Conservation (phyloP, 2,113 vertebrate genomes). For the Strigops habroptila region DNA sequence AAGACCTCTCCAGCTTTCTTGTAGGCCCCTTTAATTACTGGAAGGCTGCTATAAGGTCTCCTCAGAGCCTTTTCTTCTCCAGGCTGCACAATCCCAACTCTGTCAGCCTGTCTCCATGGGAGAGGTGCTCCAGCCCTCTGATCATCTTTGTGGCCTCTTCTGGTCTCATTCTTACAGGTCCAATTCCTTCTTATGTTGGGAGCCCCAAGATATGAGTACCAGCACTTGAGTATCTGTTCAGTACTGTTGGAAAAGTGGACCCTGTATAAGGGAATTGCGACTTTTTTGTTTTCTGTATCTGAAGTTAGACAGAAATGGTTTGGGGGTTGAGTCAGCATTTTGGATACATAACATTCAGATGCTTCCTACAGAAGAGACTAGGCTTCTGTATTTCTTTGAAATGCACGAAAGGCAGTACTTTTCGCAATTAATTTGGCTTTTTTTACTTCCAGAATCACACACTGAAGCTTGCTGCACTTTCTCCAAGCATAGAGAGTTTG, state of each 20-base stretch:
- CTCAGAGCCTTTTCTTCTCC: not conserved
- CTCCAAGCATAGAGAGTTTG: conserved; percentile 82
- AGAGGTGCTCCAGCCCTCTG: not conserved
- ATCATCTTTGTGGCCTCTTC: not conserved
- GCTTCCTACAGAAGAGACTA: not conserved
- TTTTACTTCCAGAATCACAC: conserved; percentile 69
- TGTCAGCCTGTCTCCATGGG: not conserved
- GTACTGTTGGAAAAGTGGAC: not conserved
- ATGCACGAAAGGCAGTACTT: not conserved
- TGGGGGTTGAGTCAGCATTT: fast-evolving
- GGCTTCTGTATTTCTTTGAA: not conserved
- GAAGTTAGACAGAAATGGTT: not conserved
- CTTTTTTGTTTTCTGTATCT: not conserved
- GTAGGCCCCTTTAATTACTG: too few relatives aligned
- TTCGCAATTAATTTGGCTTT: not conserved
- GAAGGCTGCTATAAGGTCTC: too few relatives aligned
- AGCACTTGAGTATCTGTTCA: not conserved
- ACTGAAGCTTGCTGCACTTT: conserved; percentile 74
- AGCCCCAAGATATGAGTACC: not conserved
- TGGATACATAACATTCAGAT: not conserved
- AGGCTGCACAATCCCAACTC: not conserved
- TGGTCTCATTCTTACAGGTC: not conserved
- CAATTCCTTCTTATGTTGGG: not conserved
- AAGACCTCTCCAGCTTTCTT: too few relatives aligned
- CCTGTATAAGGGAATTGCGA: not conserved